Evolutionary conservation across 1,140 invertebrate species (phyloP).

Genomic region (Aethina tumida): DNA sequence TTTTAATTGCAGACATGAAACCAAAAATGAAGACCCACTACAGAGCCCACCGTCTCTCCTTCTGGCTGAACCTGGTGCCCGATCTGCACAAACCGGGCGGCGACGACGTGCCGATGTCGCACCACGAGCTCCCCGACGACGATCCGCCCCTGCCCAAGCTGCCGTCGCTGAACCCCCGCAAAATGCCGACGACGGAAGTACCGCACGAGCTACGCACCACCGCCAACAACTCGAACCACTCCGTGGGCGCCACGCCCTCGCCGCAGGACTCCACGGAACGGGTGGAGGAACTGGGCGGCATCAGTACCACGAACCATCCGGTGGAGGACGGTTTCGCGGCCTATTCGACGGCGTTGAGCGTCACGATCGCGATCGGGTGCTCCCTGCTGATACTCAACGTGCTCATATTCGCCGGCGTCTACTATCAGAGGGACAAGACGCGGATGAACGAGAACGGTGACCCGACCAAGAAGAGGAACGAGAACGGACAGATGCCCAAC

Average conservation of each 20-base stretch:
- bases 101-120: constrained; percentile 72
- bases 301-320: constrained; percentile 44
- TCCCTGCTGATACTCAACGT: constrained; percentile 83
- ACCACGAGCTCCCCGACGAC: constrained; percentile 76
- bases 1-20: constrained; percentile 80
- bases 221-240: constrained; percentile 28
- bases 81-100: constrained; percentile 85
- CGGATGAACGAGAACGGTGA: constrained; percentile 49
- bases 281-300: constrained; percentile 32
- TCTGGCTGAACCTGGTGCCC: constrained; percentile 92
- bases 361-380: constrained; percentile 91
- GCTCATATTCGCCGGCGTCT: constrained; percentile 87
- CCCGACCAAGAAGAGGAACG: constrained; percentile 60
- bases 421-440: constrained; percentile 83
- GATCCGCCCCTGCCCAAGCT: constrained; percentile 45
- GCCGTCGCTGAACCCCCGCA: constrained; percentile 42
- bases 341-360: constrained; percentile 78
- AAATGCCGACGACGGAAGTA: constrained; percentile 42
- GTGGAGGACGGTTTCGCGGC: constrained; percentile 77
- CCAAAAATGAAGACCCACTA: constrained; percentile 90
- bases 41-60: constrained; percentile 82
- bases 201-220: constrained; percentile 37
- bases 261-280: constrained; percentile 29
- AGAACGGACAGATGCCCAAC: constrained; percentile 76
- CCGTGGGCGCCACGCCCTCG: constrained; percentile 30